These are phyloP conservation scores for Meganola albula DNA, from an alignment of 2,888 invertebrate genomes.

Conservation along the genomic window DNA sequence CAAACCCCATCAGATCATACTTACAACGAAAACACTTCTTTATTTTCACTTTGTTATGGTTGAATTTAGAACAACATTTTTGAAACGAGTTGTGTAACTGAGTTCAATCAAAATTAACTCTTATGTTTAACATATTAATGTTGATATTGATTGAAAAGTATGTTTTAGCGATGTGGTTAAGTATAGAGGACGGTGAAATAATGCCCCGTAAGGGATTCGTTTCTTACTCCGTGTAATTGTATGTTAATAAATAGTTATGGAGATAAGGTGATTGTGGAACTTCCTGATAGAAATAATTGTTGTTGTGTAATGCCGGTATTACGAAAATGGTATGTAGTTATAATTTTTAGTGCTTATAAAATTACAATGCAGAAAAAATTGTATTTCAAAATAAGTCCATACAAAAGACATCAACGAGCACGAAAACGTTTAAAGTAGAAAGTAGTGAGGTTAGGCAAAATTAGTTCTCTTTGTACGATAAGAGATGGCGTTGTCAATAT, in stretches of 20 bases:
- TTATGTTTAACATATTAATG: conserved; percentile 1
- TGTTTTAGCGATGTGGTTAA: conserved; percentile 20
- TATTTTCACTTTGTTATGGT: not conserved
- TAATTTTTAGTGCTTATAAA: not conserved
- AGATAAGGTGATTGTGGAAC: conserved; percentile 18
- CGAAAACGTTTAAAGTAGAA: too few relatives aligned
- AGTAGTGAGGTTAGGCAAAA: too few relatives aligned
- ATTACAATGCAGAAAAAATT: not conserved
- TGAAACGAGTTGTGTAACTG: conserved; percentile 5
- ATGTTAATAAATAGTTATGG: conserved; percentile 29
- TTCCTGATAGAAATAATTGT: conserved; percentile 17
- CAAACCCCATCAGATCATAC: conserved; percentile 23
- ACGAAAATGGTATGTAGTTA: not conserved
- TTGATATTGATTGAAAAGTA: conserved; percentile 3
- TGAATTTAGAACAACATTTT: conserved; percentile 4
- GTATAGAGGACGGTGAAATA: conserved; percentile 24
- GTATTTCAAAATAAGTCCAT: conserved; percentile 1
- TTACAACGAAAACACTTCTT: conserved; percentile 8
- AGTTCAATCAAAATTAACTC: not conserved
- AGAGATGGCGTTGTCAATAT: too few relatives aligned
- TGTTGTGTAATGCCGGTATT: not conserved
- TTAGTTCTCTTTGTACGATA: too few relatives aligned
- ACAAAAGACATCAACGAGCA: conserved; percentile 31
- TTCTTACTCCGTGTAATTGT: conserved; percentile 33
- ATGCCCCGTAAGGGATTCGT: conserved; percentile 31